phyloP scores from a whole-genome alignment of 2,888 invertebrate genomes.

The Coenonympha arcania region DNA sequence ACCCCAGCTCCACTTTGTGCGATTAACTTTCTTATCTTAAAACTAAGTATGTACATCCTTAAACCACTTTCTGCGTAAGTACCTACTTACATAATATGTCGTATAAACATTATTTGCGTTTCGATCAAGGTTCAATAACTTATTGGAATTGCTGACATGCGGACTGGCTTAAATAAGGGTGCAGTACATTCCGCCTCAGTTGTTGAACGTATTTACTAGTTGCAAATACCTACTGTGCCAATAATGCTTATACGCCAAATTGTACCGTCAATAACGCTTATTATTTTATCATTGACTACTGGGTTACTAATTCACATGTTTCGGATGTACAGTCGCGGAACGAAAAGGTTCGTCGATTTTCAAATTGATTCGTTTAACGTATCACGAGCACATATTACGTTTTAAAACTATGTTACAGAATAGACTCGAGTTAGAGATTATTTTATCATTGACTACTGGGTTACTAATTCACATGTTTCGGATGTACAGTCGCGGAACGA shows the following conservation, averaged over 20 bases:
- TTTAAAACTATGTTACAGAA: too few species aligned
- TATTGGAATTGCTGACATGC: neutral
- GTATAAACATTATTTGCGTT: conserved; percentile 15
- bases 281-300: too few species aligned
- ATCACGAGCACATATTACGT: too few species aligned
- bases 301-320: too few species aligned
- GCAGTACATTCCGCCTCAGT: neutral
- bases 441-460: too few species aligned
- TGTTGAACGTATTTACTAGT: neutral
- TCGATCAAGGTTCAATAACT: neutral
- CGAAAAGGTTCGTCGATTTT: too few species aligned
- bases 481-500: too few species aligned
- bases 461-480: too few species aligned
- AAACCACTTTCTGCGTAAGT: conserved; percentile 1
- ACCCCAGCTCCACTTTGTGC: too few species aligned
- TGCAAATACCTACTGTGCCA: neutral
- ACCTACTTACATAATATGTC: neutral
- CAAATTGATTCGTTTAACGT: too few species aligned
- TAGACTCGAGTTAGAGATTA: too few species aligned
- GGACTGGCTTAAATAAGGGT: neutral
- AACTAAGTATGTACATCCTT: neutral
- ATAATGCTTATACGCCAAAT: conserved; percentile 4
- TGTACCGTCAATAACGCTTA: neutral
- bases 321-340: too few species aligned
- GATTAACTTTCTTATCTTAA: conserved; percentile 18